Evolutionary conservation across 2,113 vertebrate species (phyloP), one percentile per base, ranked within the genome.

Genomic region (Malaclemys terrapin): DNA sequence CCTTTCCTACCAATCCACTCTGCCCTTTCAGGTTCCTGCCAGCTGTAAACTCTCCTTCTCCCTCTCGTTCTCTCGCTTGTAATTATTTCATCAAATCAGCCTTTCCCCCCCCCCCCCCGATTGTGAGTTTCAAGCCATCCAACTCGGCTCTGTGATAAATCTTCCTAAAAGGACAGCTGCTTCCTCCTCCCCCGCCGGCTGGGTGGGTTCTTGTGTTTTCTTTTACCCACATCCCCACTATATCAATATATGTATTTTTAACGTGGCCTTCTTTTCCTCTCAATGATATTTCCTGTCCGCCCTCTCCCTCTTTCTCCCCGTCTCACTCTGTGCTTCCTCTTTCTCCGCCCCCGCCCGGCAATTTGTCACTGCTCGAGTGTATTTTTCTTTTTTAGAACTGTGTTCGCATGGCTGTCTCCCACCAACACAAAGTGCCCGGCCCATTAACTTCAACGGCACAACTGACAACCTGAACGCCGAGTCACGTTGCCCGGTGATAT

Each of bases 11-110:
- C 17, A 35, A 78, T 86, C 85, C 80, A 72, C 59, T 80, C 90
- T 76, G 62, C 29, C 56, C 89, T 95, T 89, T 81, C 65, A 84
- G 50, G 65, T 75, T 35, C 52, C 53, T 82, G 65, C 76, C 94
- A 96, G 91, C 90, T 96, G 90, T 83, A 87, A 65, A 89, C 25
- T 47, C 75, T 24, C 76, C 65, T 75, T 38, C 79, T 78, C 75
- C 80, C 82, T 95, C 89, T 75, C n/a, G 17, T 75, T n/a, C 69
- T 93, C 78, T 81, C 0, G 5, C 84, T 95, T 88, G 10, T 85
- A 95, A 97, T 96, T 89, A 94, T 88, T 93, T 95, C 79, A 96
- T 91, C 91, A 95, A 92, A 92, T 91, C 89, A 88, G 42, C 81
- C 47, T n/a, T 45, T 45, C 5, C 42, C 42, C 38, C 38, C 42